Base-by-base conservation (phyloP, 2,888 invertebrate species). In the Agrochola lychnidis region DNA sequence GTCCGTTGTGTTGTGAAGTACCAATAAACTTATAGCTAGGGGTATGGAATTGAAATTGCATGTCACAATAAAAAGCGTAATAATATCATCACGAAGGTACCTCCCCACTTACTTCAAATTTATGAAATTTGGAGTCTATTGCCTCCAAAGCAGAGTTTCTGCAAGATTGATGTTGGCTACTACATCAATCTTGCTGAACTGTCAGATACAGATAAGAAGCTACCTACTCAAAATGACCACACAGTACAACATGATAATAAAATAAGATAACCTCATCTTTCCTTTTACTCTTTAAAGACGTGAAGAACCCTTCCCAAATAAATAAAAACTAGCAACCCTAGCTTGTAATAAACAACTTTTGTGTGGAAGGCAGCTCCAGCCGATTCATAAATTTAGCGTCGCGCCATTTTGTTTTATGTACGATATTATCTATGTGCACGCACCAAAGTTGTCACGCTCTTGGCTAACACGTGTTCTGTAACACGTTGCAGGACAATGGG, bases 331-430 rank as follows among this genome's bases (percentile, higher is more conserved):
- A 79, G 72, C 91, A 96, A 90, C 96, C 96, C 96, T 96, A 93
- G 89, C 88, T 85, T 79, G 94, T 91, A 91, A 95, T 96, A 96
- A 96, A 96, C 95, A 95, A 96, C 94, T 94, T 95, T 95, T 95
- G 96, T 95, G 95, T 95, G 94, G 96, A 96, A 96, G 95, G 96
- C 95, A 95, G 93, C 94, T 94, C 93, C 91, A 90, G 92, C 91
- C 93, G 95, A 95, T 95, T 95, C 96, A 96, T 96, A 96, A 96
- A 96, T 96, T 95, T 94, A 91, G 92, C 93, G 90, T 94, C 94
- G 94, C 94, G 94, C 94, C 95, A 94, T 94, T 96, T 95, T 95
- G 95, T 95, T 95, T 95, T 95, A 95, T 94, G 93, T 91, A 93
- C 90, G 94, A 95, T 95, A 93, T 93, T 95, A 95, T 95, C 95